A percentile compares a stretch with the other conserved stretches of the same genome.
Evolutionary conservation across 2,888 invertebrate genomes (phyloP).

Genomic region (Dendrolimus houi): DNA sequence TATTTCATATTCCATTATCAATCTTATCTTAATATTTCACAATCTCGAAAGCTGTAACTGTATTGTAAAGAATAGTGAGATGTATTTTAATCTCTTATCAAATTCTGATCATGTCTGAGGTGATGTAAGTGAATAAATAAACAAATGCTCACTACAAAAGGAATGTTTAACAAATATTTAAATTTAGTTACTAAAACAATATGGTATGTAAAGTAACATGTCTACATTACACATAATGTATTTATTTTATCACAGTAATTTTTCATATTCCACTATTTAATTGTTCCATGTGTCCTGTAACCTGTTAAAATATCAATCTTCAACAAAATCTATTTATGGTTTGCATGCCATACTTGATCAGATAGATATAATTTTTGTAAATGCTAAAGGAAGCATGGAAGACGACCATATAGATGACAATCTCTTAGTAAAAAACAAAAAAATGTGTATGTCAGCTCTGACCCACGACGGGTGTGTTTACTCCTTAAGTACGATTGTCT

Average conservation of each 20-base stretch:
- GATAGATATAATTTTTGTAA: no score
- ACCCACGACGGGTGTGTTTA: no score
- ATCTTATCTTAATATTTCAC: not conserved
- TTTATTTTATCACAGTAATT: not conserved
- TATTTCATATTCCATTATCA: not conserved
- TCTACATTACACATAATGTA: slow-evolving; percentile 1
- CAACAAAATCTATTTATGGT: no score
- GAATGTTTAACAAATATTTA: slow-evolving; percentile 22
- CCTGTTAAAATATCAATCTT: no score
- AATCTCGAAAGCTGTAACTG: not conserved
- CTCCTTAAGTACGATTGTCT: no score
- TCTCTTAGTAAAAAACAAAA: no score
- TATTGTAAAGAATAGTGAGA: not conserved
- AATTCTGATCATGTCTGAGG: not conserved
- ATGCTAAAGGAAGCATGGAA: no score
- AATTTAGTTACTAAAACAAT: slow-evolving; percentile 25
- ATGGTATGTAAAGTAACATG: slow-evolving; percentile 18
- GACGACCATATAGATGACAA: no score
- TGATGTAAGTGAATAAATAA: not conserved
- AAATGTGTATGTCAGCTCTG: no score
- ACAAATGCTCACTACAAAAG: not conserved
- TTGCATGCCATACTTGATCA: no score
- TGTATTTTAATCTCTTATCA: not conserved
- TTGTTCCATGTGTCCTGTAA: no score
- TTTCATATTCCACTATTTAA: not conserved